Conservation (phyloP, 2,797 vertebrate genomes). For the Myripristis jacobus region DNA sequence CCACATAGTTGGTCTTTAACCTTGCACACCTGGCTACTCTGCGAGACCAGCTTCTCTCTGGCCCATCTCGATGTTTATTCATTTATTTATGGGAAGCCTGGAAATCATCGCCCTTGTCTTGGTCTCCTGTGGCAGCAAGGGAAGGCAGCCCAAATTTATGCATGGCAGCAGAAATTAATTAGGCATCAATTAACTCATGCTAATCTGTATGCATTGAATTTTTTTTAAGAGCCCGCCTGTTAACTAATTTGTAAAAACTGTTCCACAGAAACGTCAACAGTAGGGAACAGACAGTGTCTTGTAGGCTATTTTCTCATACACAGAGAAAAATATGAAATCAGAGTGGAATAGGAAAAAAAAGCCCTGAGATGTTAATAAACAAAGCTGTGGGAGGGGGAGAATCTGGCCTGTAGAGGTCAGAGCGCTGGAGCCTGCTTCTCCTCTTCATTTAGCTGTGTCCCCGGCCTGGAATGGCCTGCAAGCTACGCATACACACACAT, state of each 20-base stretch:
- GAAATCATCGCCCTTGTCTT: slow-evolving; percentile 77
- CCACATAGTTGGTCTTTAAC: slow-evolving; percentile 80
- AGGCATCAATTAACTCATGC: slow-evolving; percentile 89
- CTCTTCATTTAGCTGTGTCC: slow-evolving; percentile 75
- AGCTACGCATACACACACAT: slow-evolving; percentile 41
- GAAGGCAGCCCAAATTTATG: slow-evolving; percentile 83
- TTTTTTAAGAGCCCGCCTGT: slow-evolving; percentile 81
- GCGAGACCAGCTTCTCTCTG: slow-evolving; percentile 73
- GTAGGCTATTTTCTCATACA: slow-evolving; percentile 75
- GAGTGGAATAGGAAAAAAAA: slow-evolving; percentile 72
- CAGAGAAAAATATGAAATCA: slow-evolving; percentile 74
- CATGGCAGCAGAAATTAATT: slow-evolving; percentile 89
- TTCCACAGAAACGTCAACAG: slow-evolving; percentile 75
- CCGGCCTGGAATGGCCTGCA: slow-evolving; percentile 69
- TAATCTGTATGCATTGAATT: slow-evolving; percentile 84
- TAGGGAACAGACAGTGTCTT: slow-evolving; percentile 75
- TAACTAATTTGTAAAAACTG: slow-evolving; percentile 85
- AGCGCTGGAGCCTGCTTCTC: slow-evolving; percentile 65
- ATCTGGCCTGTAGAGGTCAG: slow-evolving; percentile 75
- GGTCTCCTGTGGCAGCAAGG: slow-evolving; percentile 77
- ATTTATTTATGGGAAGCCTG: slow-evolving; percentile 84
- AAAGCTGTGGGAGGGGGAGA: slow-evolving; percentile 74
- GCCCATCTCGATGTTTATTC: slow-evolving; percentile 86
- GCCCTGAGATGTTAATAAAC: slow-evolving; percentile 81
- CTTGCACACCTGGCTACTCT: slow-evolving; percentile 81